Percentiles rank a stretch among this genome's conserved stretches.
Conservation (phyloP, 2,888 invertebrate species). For the Chelonus formosanus region DNA sequence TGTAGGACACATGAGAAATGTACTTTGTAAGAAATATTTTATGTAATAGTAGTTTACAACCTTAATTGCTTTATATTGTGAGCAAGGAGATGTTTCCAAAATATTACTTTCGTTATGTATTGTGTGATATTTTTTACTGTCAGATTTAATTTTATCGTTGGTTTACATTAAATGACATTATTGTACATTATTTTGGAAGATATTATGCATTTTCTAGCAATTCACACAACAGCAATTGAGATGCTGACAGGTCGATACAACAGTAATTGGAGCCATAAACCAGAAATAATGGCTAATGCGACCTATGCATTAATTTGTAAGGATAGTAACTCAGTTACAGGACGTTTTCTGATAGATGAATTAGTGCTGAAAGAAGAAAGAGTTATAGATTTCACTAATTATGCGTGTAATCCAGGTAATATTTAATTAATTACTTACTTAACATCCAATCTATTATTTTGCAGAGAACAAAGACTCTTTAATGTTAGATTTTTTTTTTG, state of each 20-base stretch:
- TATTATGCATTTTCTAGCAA: constrained; percentile 69
- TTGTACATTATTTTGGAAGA: too few relatives aligned
- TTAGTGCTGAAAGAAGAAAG: constrained; percentile 82
- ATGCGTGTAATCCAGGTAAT: constrained; percentile 82
- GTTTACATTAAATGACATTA: too few relatives aligned
- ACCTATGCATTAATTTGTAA: constrained; percentile 76
- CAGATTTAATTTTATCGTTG: too few relatives aligned
- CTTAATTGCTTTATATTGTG: too few relatives aligned
- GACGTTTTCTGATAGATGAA: constrained; percentile 94
- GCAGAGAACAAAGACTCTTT: constrained; percentile 72
- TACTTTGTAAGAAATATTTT: too few relatives aligned
- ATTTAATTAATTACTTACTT: constrained; percentile 3
- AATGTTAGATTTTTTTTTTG: constrained; percentile 90
- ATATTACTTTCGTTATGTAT: too few relatives aligned
- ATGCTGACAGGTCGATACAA: constrained; percentile 80
- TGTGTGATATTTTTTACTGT: too few relatives aligned
- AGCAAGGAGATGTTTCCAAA: too few relatives aligned
- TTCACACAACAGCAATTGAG: constrained; percentile 92
- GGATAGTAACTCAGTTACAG: constrained; percentile 81
- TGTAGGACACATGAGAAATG: too few relatives aligned
- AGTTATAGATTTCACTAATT: constrained; percentile 82
- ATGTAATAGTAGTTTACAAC: too few relatives aligned
- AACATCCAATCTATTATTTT: constrained; percentile 56
- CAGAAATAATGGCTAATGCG: constrained; percentile 89
- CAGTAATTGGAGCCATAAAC: constrained; percentile 75